Percentiles rank a stretch among this genome's conserved stretches.
Conservation (phyloP, 2,797 vertebrate genomes). For the Peromyscus melanophrys region DNA sequence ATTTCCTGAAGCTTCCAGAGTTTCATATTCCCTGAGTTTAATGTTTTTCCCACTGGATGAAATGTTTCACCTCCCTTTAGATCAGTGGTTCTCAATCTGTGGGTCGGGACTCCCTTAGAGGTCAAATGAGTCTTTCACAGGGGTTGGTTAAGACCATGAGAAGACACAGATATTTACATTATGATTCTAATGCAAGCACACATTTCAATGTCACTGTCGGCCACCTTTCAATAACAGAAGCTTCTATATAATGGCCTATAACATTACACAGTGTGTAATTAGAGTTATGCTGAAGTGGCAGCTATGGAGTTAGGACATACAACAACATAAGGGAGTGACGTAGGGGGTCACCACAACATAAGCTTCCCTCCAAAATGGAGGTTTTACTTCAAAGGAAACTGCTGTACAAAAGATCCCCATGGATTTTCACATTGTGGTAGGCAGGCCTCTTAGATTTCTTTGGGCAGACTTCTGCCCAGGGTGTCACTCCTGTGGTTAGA, state of each 20-base stretch:
- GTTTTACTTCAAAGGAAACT: background rate
- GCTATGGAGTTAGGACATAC: too few relatives aligned
- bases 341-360: too few relatives aligned
- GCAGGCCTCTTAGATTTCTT: background rate
- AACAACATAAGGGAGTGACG: background rate
- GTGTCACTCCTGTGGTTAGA: background rate
- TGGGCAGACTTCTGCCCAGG: background rate
- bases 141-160: background rate
- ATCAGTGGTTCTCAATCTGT: background rate
- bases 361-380: background rate
- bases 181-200: too few relatives aligned
- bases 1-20: background rate
- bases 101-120: background rate
- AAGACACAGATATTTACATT: background rate
- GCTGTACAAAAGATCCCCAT: background rate
- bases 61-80: background rate
- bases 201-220: too few relatives aligned
- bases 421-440: background rate
- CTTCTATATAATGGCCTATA: too few relatives aligned
- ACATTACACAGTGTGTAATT: too few relatives aligned
- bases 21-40: background rate
- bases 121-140: background rate
- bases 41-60: background rate
- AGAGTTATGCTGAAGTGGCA: too few relatives aligned
- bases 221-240: too few relatives aligned